Base-by-base conservation (phyloP, 2,888 invertebrate genomes). In the Nephrotoma flavescens region DNA sequence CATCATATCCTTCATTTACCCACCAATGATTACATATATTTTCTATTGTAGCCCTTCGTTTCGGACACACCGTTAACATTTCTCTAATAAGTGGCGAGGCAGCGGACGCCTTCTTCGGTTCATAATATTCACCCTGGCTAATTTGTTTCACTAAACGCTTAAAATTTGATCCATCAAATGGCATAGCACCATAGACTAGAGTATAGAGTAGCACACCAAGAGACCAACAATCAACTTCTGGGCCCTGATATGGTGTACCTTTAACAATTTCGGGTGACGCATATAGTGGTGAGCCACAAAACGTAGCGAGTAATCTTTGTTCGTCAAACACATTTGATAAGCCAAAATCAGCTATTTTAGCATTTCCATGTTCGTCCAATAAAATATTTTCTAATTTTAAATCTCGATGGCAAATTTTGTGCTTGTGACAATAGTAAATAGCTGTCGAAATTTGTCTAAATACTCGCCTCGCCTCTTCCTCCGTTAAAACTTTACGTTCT, bases 301-400 rank as follows among this genome's bases (percentile, higher is more conserved):
- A 99, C 42, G 99, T 99, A 88, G 95, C 95, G 89, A 99, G 92
- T 87, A 97, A 92, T 88, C 96, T 94, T 88, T 96, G 95, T 89
- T 97, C 96, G 92, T 97, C 96, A 92, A 97, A 99, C 88, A 98
- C 98, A 92, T 99, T 99, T 87, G 99, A 98, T 87, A 99, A 93
- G 87, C 99, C 99, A 92, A 99, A 99, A 93, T 99, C 99, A 12
- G 99, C 99, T 91, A 99, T 99, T 96, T 99, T 98, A 86, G 98
- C 98, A 93, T 97, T 98, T 89, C 97, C 97, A 89, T 96, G 94
- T 91, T 97, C 97, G 91, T 98, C 98, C 89, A 98, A 92, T 88
- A 98, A 93, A 90, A 98, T 98, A 92, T 98, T 98, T 92, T 98
- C 98, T 90, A 98, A 93, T 92, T 98, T 98, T 90, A 98, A 94